Percentiles rank a stretch among this genome's conserved stretches.
These are phyloP conservation scores for Drosophila setosimentum DNA, from an alignment of 2,888 invertebrate species.

Conservation along the genomic window DNA sequence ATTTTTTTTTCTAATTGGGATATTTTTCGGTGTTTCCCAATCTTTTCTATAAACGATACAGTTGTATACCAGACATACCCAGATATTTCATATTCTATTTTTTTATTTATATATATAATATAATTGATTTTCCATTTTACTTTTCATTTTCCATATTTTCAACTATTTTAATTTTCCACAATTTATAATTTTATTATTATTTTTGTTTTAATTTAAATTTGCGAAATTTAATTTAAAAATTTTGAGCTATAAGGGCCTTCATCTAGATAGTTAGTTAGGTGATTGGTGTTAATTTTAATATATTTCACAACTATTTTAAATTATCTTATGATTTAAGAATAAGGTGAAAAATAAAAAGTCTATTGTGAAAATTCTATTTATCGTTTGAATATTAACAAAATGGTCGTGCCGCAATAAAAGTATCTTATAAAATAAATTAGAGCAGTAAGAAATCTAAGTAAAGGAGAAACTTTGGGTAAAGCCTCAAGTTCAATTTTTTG, in stretches of 20 bases:
- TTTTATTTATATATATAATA: background rate
- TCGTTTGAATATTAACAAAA: background rate
- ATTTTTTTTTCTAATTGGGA: background rate
- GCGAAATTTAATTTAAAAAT: background rate
- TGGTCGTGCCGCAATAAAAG: background rate
- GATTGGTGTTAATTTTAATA: too few relatives aligned
- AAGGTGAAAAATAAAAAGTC: background rate
- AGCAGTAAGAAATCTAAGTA: background rate
- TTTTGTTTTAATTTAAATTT: background rate
- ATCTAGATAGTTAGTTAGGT: too few relatives aligned
- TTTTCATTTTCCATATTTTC: background rate
- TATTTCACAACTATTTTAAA: fast-evolving
- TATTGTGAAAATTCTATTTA: background rate
- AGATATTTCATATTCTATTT: background rate
- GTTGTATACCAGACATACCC: background rate
- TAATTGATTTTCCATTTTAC: background rate
- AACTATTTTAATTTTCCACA: background rate
- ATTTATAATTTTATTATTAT: background rate
- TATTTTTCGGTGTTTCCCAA: background rate
- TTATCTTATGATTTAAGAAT: background rate
- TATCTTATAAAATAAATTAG: background rate
- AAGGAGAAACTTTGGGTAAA: fast-evolving
- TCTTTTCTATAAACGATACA: background rate
- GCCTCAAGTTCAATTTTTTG: fast-evolving
- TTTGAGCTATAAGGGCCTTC: background rate